phyloP scores from a whole-genome alignment of 2,797 vertebrate genomes.

The Heteromormyrus szaboi region DNA sequence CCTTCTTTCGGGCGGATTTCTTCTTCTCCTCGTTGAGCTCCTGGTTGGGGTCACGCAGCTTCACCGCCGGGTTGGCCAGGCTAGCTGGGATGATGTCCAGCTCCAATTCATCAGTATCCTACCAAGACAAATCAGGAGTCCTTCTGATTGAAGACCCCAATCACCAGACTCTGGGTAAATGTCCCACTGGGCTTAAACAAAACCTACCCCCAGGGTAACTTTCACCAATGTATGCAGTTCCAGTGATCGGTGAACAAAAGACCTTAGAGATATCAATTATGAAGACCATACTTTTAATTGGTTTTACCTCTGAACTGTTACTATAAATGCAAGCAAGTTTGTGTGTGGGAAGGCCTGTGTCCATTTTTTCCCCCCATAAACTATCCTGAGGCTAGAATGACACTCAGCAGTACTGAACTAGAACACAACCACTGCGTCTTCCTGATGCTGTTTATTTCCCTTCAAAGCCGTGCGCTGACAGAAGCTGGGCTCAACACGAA shows the following conservation, averaged over 20 bases:
- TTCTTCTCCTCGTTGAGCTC: conserved; percentile 96
- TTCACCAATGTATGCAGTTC: background rate
- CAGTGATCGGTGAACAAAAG: background rate
- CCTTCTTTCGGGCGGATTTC: conserved; percentile 94
- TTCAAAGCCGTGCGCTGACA: background rate
- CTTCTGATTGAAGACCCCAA: background rate
- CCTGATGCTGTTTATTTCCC: background rate
- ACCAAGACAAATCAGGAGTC: conserved; percentile 25
- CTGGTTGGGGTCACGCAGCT: conserved; percentile 85
- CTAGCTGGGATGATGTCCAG: conserved; percentile 93
- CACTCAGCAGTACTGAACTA: background rate
- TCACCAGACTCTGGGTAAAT: background rate
- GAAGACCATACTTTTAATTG: background rate
- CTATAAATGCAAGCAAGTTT: background rate
- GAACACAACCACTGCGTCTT: background rate
- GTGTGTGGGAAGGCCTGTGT: background rate
- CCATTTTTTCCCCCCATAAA: background rate
- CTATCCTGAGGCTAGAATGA: background rate
- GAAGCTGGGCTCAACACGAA: background rate
- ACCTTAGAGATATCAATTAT: background rate
- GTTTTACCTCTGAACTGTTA: background rate
- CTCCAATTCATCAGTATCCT: conserved; percentile 94
- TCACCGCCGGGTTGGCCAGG: conserved; percentile 85
- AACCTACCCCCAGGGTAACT: background rate
- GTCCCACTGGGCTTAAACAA: background rate